Conservation (phyloP, 2,888 invertebrate species). For the Pocota personata region DNA sequence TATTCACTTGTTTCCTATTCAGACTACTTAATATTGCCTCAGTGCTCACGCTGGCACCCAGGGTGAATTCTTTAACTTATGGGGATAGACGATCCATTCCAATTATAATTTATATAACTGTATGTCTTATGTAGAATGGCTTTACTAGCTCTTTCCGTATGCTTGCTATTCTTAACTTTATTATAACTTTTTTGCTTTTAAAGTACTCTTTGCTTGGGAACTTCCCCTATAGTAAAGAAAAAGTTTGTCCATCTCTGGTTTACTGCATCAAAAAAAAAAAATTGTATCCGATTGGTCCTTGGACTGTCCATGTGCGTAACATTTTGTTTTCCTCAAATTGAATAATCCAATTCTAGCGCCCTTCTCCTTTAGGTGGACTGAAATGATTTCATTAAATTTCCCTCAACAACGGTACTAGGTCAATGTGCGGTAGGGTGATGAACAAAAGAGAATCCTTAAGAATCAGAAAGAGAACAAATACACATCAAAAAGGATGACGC, state of each 20-base stretch:
- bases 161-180: not conserved
- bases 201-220: not conserved
- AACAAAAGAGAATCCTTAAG: constrained; percentile 5
- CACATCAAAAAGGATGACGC: constrained; percentile 17
- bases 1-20: too few relatives aligned
- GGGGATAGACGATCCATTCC: too few relatives aligned
- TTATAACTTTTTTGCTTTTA: not conserved
- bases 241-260: not conserved
- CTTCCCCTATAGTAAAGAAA: not conserved
- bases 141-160: too few relatives aligned
- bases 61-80: too few relatives aligned
- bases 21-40: too few relatives aligned
- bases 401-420: not conserved
- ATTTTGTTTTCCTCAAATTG: constrained; percentile 21
- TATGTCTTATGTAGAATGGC: too few relatives aligned
- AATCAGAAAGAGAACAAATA: not conserved
- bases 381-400: constrained; percentile 20
- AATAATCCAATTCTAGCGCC: constrained; percentile 6
- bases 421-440: constrained; percentile 5
- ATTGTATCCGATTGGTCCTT: not conserved
- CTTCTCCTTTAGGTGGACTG: not conserved
- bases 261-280: not conserved
- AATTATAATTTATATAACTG: too few relatives aligned
- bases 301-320: constrained; percentile 5
- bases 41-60: too few relatives aligned